These are phyloP conservation scores for Aphidius gifuensis DNA, from an alignment of 1,140 invertebrate genomes.

Conservation along the genomic window DNA sequence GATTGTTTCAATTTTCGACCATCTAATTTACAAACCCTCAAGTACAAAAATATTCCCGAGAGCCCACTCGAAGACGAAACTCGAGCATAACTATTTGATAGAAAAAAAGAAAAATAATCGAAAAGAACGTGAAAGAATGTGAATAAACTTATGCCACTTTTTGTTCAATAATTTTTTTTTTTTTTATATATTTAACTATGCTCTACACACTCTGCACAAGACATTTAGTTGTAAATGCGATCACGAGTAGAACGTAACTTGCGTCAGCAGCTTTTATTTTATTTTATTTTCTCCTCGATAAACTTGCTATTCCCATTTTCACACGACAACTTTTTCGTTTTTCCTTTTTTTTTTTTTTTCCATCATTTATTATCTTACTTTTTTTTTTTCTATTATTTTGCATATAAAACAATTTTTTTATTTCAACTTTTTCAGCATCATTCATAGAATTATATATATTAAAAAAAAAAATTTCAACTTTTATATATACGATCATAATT, in stretches of 20 bases:
- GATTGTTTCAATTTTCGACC: not conserved
- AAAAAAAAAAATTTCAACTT: too few species aligned
- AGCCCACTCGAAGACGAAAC: not conserved
- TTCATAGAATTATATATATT: too few species aligned
- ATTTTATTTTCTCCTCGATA: too few species aligned
- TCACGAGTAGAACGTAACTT: not conserved
- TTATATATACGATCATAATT: too few species aligned
- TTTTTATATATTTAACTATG: not conserved
- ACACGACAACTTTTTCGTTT: not conserved
- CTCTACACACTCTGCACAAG: not conserved
- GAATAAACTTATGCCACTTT: not conserved
- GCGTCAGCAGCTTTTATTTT: conserved; percentile 11
- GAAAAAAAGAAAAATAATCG: conserved; percentile 3
- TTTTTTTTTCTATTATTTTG: too few species aligned
- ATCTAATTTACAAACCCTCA: not conserved
- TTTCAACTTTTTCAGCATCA: too few species aligned
- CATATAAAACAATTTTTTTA: too few species aligned
- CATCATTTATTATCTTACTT: too few species aligned
- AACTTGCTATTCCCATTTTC: not conserved
- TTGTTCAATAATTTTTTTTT: not conserved
- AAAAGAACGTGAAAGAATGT: not conserved
- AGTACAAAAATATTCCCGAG: conserved; percentile 3
- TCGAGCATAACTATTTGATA: not conserved
- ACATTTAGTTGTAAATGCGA: conserved; percentile 13
- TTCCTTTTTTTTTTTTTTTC: too few species aligned